Conservation (phyloP, 2,797 vertebrate genomes). For the Sitta carolinensis region DNA sequence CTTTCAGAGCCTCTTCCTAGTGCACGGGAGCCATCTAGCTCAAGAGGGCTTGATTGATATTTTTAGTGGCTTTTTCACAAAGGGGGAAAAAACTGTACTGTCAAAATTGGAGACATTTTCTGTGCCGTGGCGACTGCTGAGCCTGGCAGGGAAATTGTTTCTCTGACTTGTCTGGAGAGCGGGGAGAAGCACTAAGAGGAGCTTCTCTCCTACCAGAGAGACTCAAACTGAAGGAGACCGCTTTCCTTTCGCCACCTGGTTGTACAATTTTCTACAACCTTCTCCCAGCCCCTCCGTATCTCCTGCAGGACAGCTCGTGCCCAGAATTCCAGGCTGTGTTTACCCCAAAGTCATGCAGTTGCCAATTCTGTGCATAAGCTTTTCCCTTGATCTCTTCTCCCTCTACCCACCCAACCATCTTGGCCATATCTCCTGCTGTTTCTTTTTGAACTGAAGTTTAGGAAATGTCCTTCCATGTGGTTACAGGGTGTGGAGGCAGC, state of each 20-base stretch:
- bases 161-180: neutral
- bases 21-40: neutral
- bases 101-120: neutral
- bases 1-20: neutral
- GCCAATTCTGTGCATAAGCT: neutral
- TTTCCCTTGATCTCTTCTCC: neutral
- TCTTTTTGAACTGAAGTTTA: neutral
- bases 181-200: neutral
- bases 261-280: neutral
- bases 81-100: neutral
- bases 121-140: neutral
- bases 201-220: neutral
- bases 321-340: neutral
- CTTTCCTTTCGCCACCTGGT: neutral
- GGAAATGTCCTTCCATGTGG: neutral
- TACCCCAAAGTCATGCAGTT: neutral
- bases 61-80: constrained; percentile 23
- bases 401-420: neutral
- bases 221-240: neutral
- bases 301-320: neutral
- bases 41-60: neutral
- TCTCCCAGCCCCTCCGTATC: neutral
- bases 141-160: neutral
- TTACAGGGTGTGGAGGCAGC: neutral
- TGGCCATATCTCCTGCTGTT: neutral